A percentile compares a stretch with the other conserved stretches of the same genome.
phyloP scores from a whole-genome alignment of 2,113 vertebrate genomes.

The Damaliscus lunatus region DNA sequence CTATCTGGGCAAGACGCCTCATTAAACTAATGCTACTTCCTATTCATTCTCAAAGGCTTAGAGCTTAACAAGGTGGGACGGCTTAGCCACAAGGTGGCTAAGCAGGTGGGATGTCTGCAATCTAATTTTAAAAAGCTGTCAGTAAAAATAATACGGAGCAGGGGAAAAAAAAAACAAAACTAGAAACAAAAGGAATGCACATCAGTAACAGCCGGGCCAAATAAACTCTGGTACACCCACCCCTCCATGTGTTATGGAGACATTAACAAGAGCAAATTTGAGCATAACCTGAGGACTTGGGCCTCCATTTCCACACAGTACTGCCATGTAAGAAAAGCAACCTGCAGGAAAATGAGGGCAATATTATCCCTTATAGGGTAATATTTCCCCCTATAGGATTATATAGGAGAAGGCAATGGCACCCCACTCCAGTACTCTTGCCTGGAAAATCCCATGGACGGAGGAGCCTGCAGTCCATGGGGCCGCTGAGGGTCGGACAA shows the following conservation, averaged over 20 bases:
- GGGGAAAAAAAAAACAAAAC: neutral
- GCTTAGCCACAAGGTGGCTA: neutral
- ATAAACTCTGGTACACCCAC: neutral
- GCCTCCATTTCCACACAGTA: neutral
- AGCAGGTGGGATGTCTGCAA: neutral
- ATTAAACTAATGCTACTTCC: neutral
- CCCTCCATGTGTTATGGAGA: neutral
- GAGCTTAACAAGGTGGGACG: neutral
- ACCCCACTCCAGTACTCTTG: no score
- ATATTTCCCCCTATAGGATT: neutral
- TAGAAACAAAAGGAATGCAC: constrained; percentile 24
- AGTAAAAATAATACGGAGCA: neutral
- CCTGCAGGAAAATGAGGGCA: neutral
- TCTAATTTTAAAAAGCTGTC: constrained; percentile 26
- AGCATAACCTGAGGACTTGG: neutral
- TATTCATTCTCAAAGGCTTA: neutral
- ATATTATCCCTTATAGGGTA: neutral
- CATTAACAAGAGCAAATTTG: neutral
- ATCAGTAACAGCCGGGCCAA: neutral
- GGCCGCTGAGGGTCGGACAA: no score
- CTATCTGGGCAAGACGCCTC: neutral
- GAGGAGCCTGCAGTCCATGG: no score
- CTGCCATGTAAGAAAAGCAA: neutral
- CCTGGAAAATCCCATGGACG: no score
- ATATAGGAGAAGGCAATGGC: neutral